phyloP scores from a whole-genome alignment of 1,140 invertebrate genomes.

The Tetramorium parvispinum region DNA sequence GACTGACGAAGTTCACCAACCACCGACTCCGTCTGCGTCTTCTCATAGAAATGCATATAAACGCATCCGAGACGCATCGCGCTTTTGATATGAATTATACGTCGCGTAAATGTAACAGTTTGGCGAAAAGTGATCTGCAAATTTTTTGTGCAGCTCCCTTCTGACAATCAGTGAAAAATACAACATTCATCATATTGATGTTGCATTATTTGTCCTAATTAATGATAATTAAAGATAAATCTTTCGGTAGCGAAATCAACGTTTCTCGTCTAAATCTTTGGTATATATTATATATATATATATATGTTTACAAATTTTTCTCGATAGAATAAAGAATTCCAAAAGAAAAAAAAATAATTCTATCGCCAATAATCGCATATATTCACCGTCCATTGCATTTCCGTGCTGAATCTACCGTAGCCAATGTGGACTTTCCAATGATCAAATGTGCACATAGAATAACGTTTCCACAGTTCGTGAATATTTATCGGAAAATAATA shows the following conservation, averaged over 20 bases:
- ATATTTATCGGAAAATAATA: slow-evolving; percentile 66
- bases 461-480: slow-evolving; percentile 72
- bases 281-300: too few relatives aligned
- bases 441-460: slow-evolving; percentile 74
- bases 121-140: not conserved
- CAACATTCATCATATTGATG: not conserved
- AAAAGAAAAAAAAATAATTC: not conserved
- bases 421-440: slow-evolving; percentile 73
- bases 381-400: not conserved
- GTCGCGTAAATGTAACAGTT: not conserved
- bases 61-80: not conserved
- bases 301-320: not conserved
- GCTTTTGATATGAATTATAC: not conserved
- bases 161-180: not conserved
- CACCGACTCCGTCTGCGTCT: slow-evolving; percentile 38
- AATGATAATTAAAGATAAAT: not conserved
- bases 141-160: not conserved
- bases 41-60: not conserved
- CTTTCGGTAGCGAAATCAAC: too few relatives aligned
- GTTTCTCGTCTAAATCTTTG: not conserved
- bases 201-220: not conserved
- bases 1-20: slow-evolving; percentile 60
- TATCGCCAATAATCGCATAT: not conserved
- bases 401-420: slow-evolving; percentile 42
- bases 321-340: not conserved